These are phyloP conservation scores for Psettodes erumei DNA, from an alignment of 2,113 vertebrate species.

Conservation along the genomic window DNA sequence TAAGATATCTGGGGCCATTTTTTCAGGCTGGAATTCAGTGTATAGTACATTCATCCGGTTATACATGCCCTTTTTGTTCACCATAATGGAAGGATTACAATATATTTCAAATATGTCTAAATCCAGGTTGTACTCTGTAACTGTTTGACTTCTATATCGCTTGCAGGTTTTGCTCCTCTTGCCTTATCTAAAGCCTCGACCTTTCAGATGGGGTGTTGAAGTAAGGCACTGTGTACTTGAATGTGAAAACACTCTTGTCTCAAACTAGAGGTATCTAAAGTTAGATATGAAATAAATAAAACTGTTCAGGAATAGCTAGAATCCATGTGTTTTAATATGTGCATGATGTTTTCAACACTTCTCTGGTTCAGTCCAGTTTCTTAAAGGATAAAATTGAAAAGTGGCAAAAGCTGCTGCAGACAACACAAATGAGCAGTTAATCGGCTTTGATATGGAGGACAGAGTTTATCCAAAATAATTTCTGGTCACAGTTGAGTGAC, in stretches of 20 bases:
- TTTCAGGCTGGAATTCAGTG: conserved; percentile 46
- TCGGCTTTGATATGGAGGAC: not conserved
- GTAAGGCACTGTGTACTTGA: conserved; percentile 75
- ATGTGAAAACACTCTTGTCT: conserved; percentile 79
- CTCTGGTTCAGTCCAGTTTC: not conserved
- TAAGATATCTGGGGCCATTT: conserved; percentile 22
- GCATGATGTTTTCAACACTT: not conserved
- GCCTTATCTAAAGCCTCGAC: conserved; percentile 72
- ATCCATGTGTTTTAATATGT: conserved; percentile 46
- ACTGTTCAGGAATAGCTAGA: conserved; percentile 68
- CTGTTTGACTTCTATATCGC: conserved; percentile 67
- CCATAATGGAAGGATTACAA: conserved; percentile 48
- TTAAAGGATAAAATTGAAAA: not conserved
- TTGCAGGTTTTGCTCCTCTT: conserved; percentile 74
- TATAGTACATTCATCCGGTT: conserved; percentile 59
- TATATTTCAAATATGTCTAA: conserved; percentile 57
- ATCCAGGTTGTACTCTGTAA: conserved; percentile 74
- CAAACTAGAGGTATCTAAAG: conserved; percentile 73
- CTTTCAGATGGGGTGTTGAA: conserved; percentile 61
- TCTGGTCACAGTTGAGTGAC: not conserved
- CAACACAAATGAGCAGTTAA: not conserved
- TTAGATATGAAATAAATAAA: conserved; percentile 75
- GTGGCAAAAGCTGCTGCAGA: not conserved
- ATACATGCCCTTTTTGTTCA: conserved; percentile 43
- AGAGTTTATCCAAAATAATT: not conserved